A percentile compares a stretch with the other conserved stretches of the same genome.
These are phyloP conservation scores for Loris lydekkerianus DNA, from an alignment of 2,797 vertebrate genomes.

Conservation along the genomic window DNA sequence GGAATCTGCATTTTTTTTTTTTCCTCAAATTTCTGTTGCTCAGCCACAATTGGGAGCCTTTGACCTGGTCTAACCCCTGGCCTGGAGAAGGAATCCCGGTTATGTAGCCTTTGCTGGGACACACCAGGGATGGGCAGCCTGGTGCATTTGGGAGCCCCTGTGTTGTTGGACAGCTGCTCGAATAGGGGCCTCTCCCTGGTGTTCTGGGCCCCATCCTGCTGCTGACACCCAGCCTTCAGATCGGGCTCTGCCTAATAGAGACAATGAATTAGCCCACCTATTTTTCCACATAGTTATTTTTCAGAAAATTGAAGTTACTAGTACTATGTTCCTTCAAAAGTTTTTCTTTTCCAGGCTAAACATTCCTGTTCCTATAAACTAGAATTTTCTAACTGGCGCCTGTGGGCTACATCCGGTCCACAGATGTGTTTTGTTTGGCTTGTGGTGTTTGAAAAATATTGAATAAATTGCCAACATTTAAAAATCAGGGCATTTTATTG, in stretches of 20 bases:
- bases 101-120: not conserved
- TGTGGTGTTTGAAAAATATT: slow-evolving; percentile 71
- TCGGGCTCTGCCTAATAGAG: not conserved
- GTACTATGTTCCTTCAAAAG: slow-evolving; percentile 1
- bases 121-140: not conserved
- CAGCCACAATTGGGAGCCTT: not conserved
- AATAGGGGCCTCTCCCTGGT: not conserved
- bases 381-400: slow-evolving; percentile 65
- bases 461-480: slow-evolving; percentile 56
- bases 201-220: not conserved
- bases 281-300: not conserved
- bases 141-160: not conserved
- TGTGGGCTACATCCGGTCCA: slow-evolving; percentile 66
- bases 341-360: slow-evolving; percentile 29
- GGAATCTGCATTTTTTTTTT: not conserved
- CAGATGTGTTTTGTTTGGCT: slow-evolving; percentile 80
- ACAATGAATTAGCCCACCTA: not conserved
- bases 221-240: not conserved
- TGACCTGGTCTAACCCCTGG: not conserved
- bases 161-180: not conserved
- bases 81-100: not conserved
- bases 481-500: slow-evolving; percentile 59
- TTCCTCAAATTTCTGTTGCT: not conserved
- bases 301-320: not conserved
- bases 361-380: slow-evolving; percentile 65